Conservation (phyloP, 2,888 invertebrate species). For the Drosophila kanekoi region DNA sequence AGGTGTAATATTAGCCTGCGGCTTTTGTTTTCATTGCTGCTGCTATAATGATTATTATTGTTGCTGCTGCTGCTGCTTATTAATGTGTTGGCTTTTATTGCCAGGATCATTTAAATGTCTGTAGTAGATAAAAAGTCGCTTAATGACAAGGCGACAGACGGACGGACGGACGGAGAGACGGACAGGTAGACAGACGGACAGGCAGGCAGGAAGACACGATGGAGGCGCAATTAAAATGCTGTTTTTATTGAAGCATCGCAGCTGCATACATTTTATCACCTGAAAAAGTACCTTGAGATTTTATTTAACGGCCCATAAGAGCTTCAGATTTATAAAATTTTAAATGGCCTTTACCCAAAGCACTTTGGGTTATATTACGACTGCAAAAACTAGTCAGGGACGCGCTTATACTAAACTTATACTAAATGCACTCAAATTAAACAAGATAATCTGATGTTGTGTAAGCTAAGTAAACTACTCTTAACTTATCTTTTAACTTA, state of each 20-base stretch:
- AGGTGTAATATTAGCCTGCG: conserved; percentile 71
- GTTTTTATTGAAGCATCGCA: conserved; percentile 17
- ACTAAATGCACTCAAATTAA: too few species aligned
- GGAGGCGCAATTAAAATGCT: conserved; percentile 46
- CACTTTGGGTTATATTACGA: conserved; percentile 8
- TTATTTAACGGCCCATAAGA: conserved; percentile 33
- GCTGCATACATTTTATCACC: conserved; percentile 46
- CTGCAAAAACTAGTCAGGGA: conserved; percentile 16
- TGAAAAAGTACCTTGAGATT: conserved; percentile 43
- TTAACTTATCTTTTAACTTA: too few species aligned
- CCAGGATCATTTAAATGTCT: conserved; percentile 72
- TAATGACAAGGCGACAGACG: conserved; percentile 61
- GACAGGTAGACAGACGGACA: background rate
- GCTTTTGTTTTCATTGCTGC: conserved; percentile 64
- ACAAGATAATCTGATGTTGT: too few species aligned
- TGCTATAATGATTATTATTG: conserved; percentile 28
- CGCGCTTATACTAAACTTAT: background rate
- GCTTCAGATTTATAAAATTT: conserved; percentile 3
- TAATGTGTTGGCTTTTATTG: conserved; percentile 48
- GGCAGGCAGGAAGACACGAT: conserved; percentile 11
- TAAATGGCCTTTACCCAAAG: conserved; percentile 11
- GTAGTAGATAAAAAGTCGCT: conserved; percentile 57
- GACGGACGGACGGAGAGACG: background rate
- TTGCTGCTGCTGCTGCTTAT: conserved; percentile 28
- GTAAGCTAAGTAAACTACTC: too few species aligned